These are phyloP conservation scores for Gasterosteus aculeatus DNA, from an alignment of 2,113 vertebrate species.

Conservation along the genomic window DNA sequence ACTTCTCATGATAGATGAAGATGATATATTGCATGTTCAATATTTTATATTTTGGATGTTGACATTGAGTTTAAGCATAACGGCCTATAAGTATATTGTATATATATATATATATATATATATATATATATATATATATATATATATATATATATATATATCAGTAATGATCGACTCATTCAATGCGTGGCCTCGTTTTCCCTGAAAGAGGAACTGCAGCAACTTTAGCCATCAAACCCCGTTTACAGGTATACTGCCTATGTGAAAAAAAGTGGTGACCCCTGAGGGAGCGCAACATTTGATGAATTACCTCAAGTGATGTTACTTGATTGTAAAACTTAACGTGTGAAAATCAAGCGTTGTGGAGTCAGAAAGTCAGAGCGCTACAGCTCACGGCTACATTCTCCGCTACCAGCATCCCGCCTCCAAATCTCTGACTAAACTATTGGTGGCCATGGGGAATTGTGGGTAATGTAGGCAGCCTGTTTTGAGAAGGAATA, in stretches of 20 bases:
- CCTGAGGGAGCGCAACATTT: background rate
- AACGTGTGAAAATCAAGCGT: background rate
- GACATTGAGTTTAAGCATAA: background rate
- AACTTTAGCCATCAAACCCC: background rate
- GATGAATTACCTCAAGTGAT: background rate
- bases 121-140: background rate
- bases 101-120: background rate
- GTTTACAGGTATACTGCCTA: background rate
- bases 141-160: background rate
- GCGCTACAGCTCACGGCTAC: background rate
- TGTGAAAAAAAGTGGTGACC: background rate
- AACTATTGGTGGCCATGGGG: too few species aligned
- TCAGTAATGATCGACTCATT: background rate
- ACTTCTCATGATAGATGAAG: background rate
- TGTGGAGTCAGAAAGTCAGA: background rate
- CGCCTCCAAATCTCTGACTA: background rate
- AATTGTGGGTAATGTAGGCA: background rate
- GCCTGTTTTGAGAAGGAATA: background rate
- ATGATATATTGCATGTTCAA: background rate
- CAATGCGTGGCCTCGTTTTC: background rate
- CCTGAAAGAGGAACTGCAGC: background rate
- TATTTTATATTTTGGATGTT: background rate
- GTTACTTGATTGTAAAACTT: background rate
- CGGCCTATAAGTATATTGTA: background rate
- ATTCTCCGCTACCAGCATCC: background rate